Percentiles rank a stretch among this genome's conserved stretches.
Conservation (phyloP, 2,113 vertebrate species). For the Apus apus region DNA sequence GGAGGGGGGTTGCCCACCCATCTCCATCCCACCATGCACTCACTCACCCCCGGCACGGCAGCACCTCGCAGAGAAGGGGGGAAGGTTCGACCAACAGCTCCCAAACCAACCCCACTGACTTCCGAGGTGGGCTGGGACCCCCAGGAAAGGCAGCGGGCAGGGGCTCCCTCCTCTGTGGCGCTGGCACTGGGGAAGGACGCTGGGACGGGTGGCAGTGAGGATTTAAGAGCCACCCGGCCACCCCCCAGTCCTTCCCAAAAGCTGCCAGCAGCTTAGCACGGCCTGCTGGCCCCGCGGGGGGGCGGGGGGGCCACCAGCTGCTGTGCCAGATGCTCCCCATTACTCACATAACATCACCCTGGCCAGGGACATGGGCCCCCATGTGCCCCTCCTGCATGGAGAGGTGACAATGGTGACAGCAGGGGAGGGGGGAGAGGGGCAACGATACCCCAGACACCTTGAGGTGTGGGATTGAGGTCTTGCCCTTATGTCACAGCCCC, state of each 20-base stretch:
- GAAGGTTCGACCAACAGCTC: neutral
- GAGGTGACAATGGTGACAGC: neutral
- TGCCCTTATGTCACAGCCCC: neutral
- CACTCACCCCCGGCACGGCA: neutral
- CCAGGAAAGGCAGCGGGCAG: neutral
- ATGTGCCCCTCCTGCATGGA: neutral
- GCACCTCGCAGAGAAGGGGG: neutral
- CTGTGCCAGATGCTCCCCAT: slow-evolving; percentile 17
- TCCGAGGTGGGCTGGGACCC: neutral
- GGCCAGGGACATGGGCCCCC: neutral
- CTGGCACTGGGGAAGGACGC: neutral
- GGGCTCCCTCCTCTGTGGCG: neutral
- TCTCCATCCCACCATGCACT: accelerated
- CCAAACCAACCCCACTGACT: neutral
- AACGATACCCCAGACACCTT: neutral
- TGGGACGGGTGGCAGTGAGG: neutral
- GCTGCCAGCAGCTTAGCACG: neutral
- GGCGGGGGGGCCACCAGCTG: neutral
- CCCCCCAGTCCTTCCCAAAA: neutral
- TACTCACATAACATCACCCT: neutral
- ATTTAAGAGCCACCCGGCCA: neutral
- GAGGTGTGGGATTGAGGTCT: neutral
- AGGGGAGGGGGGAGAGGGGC: no score
- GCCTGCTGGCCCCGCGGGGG: neutral
- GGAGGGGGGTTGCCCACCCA: neutral